These are phyloP conservation scores for Proterorhinus semilunaris DNA, from an alignment of 2,113 vertebrate species.

Conservation along the genomic window DNA sequence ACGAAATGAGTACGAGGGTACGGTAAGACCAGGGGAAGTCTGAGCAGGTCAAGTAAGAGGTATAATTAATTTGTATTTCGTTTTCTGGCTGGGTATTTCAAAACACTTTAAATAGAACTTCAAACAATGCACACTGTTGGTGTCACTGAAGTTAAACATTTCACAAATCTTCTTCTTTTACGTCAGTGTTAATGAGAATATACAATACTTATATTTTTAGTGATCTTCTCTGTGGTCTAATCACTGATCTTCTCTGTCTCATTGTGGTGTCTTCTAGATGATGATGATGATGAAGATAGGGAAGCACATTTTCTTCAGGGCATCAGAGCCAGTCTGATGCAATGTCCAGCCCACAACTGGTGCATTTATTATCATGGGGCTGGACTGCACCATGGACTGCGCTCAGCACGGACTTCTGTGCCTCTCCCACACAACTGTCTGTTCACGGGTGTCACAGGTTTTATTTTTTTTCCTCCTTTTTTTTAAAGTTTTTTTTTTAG, in stretches of 20 bases:
- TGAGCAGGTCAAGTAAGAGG: not conserved
- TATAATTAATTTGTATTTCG: not conserved
- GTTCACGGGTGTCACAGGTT: constrained; percentile 18
- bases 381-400: constrained; percentile 60
- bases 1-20: too few relatives aligned
- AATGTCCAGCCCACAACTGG: constrained; percentile 66
- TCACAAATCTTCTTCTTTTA: not conserved
- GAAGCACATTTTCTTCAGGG: constrained; percentile 54
- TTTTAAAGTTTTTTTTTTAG: not conserved
- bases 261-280: constrained; percentile 71
- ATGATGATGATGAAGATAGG: constrained; percentile 51
- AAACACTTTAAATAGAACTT: not conserved
- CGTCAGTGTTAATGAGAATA: not conserved
- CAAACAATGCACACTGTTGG: not conserved
- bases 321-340: constrained; percentile 64
- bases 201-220: not conserved
- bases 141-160: not conserved
- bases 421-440: constrained; percentile 62
- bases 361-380: constrained; percentile 52
- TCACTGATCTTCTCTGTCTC: constrained; percentile 35
- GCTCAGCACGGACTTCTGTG: constrained; percentile 58
- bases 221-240: not conserved
- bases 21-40: too few relatives aligned
- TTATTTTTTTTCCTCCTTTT: too few relatives aligned
- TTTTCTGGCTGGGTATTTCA: not conserved